Evolutionary conservation across 37 sponge, comb jelly and placozoan genomes (phyloP).

Genomic region (Chondrilla cf. caribensis): DNA sequence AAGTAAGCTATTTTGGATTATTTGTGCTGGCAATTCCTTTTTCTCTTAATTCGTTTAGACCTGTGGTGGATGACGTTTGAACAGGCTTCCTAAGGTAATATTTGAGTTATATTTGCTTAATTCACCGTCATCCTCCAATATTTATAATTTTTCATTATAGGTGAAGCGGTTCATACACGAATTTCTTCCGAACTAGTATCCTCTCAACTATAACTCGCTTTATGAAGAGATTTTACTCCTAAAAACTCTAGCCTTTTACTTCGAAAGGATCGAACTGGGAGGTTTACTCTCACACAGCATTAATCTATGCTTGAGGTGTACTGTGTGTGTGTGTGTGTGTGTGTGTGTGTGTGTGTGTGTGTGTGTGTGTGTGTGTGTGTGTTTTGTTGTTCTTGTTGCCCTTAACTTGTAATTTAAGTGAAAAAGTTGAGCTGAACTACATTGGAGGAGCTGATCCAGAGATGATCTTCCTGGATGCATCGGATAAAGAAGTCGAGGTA

Average conservation of each 20-base stretch:
- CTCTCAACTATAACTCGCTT: slow-evolving; percentile 6
- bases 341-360: slow-evolving; percentile 12
- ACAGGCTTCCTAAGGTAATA: slow-evolving; percentile 71
- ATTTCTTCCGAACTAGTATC: slow-evolving; percentile 78
- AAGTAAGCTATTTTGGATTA: no score
- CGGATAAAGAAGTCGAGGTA: slow-evolving; percentile 49
- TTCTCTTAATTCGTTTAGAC: slow-evolving; percentile 42
- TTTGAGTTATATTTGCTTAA: no score
- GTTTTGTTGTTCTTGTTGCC: not conserved
- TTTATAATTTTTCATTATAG: not conserved
- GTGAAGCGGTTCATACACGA: slow-evolving; percentile 78
- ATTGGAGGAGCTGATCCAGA: slow-evolving; percentile 76
- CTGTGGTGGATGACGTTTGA: slow-evolving; percentile 90
- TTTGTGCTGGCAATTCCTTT: no score
- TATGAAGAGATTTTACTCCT: no score
- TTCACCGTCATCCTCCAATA: not conserved
- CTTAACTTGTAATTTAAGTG: no score
- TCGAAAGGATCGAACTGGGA: no score
- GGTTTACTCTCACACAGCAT: no score
- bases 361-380: slow-evolving; percentile 15
- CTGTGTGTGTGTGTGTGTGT: not conserved
- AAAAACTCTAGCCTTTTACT: no score
- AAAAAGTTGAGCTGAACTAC: slow-evolving; percentile 43
- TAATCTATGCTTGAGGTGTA: not conserved
- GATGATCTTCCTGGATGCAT: slow-evolving; percentile 52